Percentiles rank a stretch among this genome's conserved stretches.
phyloP scores from a whole-genome alignment of 2,888 invertebrate genomes.

The Phyto melanocephala region DNA sequence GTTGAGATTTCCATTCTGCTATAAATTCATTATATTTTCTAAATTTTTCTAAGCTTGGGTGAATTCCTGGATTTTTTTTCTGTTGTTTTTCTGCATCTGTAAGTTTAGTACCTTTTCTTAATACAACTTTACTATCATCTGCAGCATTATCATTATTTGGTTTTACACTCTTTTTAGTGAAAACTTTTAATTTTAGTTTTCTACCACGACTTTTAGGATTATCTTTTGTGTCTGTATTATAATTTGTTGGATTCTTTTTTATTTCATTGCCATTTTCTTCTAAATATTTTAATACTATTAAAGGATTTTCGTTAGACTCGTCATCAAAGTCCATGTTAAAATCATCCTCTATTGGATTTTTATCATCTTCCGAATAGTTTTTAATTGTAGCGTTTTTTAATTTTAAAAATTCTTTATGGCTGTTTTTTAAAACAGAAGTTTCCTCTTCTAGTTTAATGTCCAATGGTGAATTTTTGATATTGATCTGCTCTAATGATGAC shows the following conservation, averaged over 20 bases:
- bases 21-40: constrained; percentile 64
- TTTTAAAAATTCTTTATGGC: background rate
- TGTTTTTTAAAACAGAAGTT: background rate
- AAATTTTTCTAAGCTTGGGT: constrained; percentile 54
- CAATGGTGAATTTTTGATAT: background rate
- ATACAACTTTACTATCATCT: background rate
- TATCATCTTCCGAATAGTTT: background rate
- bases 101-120: background rate
- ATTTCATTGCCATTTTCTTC: background rate
- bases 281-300: background rate
- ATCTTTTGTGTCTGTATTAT: background rate
- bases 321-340: background rate
- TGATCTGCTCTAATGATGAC: background rate
- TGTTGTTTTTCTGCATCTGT: background rate
- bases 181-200: background rate
- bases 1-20: constrained; percentile 58
- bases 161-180: background rate
- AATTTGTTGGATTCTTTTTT: background rate
- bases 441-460: constrained; percentile 1
- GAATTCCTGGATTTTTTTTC: background rate
- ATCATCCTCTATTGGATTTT: background rate
- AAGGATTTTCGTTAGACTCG: background rate
- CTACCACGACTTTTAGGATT: background rate
- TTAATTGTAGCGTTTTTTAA: background rate
- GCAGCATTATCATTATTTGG: background rate